Base-by-base conservation (phyloP, 1,140 invertebrate species). In the Saccostrea glomerata region DNA sequence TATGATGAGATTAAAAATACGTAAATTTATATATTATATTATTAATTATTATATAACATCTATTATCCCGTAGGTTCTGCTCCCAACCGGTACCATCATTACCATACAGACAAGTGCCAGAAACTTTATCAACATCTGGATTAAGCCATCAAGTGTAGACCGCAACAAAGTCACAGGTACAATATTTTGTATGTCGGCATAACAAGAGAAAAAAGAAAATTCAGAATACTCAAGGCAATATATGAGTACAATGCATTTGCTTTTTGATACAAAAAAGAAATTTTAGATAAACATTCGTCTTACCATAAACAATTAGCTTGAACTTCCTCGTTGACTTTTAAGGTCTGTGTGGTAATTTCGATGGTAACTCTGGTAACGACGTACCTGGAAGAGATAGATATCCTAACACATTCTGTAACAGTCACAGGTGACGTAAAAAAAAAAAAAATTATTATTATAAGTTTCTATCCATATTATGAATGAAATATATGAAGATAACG, bases 71-170 rank as follows among this genome's bases (percentile, higher is more conserved):
- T 54, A 94, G 94, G 91, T 94, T 58, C 82, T 88, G 70, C 87
- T 94, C 0, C 94, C 94, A 9, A 93, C 93, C 54, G 94, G 94
- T 40, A 93, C 92, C 30, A 88, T 92, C 25, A 90, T 94, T 0
- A 93, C 91, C 12, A 91, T 94, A 9, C 90, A 92, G 60, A 84
- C 90, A 15, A 93, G 90, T 82, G 87, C 60, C 2, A 89, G 88
- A 25, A 86, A 90, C 12, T 93, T 94, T 84, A 92, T 94, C 20
- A 94, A 94, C 83, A 91, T 94, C 47, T 92, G 93, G 91, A 90
- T 94, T 4, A 90, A 87, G 36, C 91, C 92, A 47, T 94, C 94
- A 20, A 90, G 92, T 58, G 30, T 88, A 12, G 94, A 94, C 56
- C 90, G 89, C 36, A 54, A 89, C 2, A 87, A 91, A 1, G 90